Evolutionary conservation across 2,888 invertebrate species (phyloP), one percentile per base, ranked within the genome.

Genomic region (Mellilla xanthometata): DNA sequence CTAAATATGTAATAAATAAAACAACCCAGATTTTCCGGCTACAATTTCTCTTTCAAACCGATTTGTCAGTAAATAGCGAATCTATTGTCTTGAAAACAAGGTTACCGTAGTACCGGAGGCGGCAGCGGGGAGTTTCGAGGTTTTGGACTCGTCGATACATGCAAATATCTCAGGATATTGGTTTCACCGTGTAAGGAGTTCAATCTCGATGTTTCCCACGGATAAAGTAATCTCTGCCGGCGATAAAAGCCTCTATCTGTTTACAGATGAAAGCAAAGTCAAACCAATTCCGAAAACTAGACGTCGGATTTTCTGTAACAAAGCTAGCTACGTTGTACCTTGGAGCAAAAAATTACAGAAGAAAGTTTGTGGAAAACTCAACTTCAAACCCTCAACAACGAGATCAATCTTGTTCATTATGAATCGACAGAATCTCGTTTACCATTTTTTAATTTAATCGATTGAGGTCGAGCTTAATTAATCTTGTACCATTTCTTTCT

Each of bases 161-260:
- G 58, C 56, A 70, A 70, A 73, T 65, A 69, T 63, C 67, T 55
- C 60, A 71, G 69, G 68, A 76, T 79, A 76, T 77, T 73, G 71
- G 71, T 67, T 74, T 68, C 66, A 68, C 61, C 63, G 58, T 62
- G 65, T 72, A 67, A 65, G 64, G 58, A 68, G 62, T 70, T 65
- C 67, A 70, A 73, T 77, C 69, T 66, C 68, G 63, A 61, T 60
- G 65, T 67, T 70, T 69, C 66, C 62, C 62, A 56, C 59, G 54
- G 60, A 66, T 69, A 76, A 72, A 66, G 71, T 64, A 65, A 75
- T 71, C 68, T 65, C 61, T 58, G 60, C 59, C 47, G 54, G 53
- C 65, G 64, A 70, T 70, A 69, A 69, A 68, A 68, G 63, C 62
- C 56, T 64, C 60, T 64, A 58, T 63, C 60, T 67, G 62, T 72